Base-by-base conservation (phyloP, 2,113 vertebrate species). In the Microtus ochrogaster region DNA sequence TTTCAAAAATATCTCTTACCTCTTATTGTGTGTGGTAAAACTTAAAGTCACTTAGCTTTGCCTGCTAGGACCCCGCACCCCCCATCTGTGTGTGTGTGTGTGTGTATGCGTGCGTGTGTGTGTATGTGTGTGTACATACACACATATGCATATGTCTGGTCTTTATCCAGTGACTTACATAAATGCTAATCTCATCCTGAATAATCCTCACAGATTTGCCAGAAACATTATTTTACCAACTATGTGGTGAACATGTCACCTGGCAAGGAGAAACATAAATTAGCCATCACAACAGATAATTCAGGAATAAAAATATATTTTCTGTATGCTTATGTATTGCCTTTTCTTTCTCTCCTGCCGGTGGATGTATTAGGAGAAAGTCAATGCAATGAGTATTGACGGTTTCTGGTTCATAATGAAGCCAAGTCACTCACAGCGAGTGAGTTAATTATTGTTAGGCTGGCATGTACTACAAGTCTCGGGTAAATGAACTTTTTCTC, bases 381-480 rank as follows among this genome's bases (percentile, higher is more conserved):
- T 33, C 68, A 95, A 83, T 28, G 77, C 55, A 92, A 10, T 52
- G 83, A 82, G 68, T 66, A 36, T 61, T 66, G 12, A 82, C 47
- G n/a, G 58, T 70, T 92, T 92, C 92, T 94, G 68, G 82, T 88
- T 87, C 36, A 21, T 94, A 88, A 30, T 92, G 89, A 95, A 82
- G 19, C 21, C 21, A 91, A 85, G 61, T 7, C 13, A 82, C 58
- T 89, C 52, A 83, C 6, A 41, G 63, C 39, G 65, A 82, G 26
- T 78, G 63, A 61, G 79, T 91, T 78, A 52, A 68, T 95, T 90
- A 77, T 78, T 49, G 72, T 52, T 83, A 88, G 28, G 9, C 73
- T n/a, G 21, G 30, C 55, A n/a, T 55, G 28, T 72, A 44, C 63
- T 77, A 58, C n/a, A 85, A 85, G 22, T 68, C 92, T 49, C 55